A percentile compares a stretch with the other conserved stretches of the same genome.
Evolutionary conservation across 1,140 invertebrate species (phyloP).

Genomic region (Ceratina japonica): DNA sequence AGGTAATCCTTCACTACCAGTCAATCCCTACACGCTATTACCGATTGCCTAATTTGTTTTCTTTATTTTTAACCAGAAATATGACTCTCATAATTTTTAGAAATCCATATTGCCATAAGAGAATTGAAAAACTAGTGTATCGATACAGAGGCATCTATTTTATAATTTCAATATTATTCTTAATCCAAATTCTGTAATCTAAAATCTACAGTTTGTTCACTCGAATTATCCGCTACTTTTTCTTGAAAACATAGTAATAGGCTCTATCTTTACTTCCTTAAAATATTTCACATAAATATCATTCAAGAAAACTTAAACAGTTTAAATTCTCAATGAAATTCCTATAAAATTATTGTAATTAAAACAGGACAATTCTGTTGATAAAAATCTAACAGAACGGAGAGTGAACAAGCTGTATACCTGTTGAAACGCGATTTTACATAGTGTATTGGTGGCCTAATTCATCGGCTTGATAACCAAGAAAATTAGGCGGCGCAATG

Average conservation of each 20-base stretch:
- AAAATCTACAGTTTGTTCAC: too few species aligned
- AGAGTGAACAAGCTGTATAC: neutral
- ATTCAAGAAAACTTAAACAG: too few species aligned
- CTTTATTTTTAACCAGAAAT: neutral
- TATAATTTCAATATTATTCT: neutral
- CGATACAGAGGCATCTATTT: constrained; percentile 12
- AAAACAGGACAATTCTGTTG: too few species aligned
- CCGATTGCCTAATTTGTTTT: neutral
- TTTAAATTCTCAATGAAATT: too few species aligned
- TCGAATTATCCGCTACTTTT: too few species aligned
- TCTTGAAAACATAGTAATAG: too few species aligned
- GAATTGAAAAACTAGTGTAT: neutral
- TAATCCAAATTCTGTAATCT: too few species aligned
- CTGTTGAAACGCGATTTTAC: neutral
- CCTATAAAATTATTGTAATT: too few species aligned
- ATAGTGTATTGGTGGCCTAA: neutral
- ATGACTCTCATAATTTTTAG: neutral
- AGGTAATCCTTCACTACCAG: constrained; percentile 1
- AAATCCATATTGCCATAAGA: neutral
- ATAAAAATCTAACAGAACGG: too few species aligned
- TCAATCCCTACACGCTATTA: neutral
- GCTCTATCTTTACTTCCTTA: too few species aligned
- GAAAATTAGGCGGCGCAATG: constrained; percentile 6
- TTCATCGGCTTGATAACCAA: neutral
- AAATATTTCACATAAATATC: too few species aligned